Conservation (phyloP, 2,888 invertebrate species). For the Parnassius mnemosyne region DNA sequence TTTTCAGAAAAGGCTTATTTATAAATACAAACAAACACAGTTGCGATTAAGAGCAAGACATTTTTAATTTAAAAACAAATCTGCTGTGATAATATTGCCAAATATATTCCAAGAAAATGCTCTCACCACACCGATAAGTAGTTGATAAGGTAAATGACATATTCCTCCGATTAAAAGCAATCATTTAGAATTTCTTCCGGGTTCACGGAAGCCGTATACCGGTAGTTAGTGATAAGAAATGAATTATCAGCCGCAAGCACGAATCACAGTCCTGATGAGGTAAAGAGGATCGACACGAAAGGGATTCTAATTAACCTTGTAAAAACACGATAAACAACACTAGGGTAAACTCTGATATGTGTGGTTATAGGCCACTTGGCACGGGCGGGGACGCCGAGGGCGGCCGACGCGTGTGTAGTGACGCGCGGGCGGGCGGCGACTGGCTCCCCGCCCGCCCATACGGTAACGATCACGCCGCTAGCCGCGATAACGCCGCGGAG, state of each 20-base stretch:
- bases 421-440: conserved; percentile 61
- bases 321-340: conserved; percentile 31
- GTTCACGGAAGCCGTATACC: background rate
- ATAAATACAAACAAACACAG: background rate
- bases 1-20: background rate
- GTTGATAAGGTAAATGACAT: background rate
- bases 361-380: conserved; percentile 57
- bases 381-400: conserved; percentile 24
- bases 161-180: background rate
- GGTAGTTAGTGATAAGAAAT: background rate
- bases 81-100: no score
- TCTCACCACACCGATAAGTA: background rate
- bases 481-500: conserved; percentile 48
- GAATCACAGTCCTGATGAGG: conserved; percentile 1
- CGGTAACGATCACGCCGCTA: conserved; percentile 64
- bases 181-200: conserved; percentile 3
- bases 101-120: background rate
- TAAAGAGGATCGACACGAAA: background rate
- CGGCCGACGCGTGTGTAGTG: conserved; percentile 33
- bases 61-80: no score
- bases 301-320: conserved; percentile 13
- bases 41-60: no score
- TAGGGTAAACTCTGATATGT: conserved; percentile 60
- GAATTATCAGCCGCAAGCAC: background rate
- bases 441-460: conserved; percentile 40